A percentile compares a stretch with the other conserved stretches of the same genome.
Conservation (phyloP, 2,113 vertebrate species). For the Aplodontia rufa region DNA sequence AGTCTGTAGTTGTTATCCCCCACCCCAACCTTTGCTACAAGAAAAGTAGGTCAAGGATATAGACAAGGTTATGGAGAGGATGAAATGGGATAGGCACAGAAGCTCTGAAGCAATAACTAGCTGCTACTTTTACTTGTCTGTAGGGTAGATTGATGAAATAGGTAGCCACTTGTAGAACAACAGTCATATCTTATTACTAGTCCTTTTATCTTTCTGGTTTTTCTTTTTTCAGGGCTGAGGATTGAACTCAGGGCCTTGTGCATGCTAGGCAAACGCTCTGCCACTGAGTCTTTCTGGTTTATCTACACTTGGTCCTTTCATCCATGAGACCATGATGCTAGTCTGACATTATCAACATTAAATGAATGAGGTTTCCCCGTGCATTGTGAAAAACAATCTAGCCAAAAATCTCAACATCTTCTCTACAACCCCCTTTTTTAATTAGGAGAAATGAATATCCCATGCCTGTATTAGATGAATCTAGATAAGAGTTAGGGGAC, state of each 20-base stretch:
- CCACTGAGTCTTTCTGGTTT: not conserved
- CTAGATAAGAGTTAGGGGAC: not conserved
- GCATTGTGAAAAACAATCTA: not conserved
- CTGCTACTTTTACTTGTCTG: not conserved
- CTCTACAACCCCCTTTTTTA: slow-evolving; percentile 3
- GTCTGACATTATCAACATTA: slow-evolving; percentile 25
- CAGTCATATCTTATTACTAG: slow-evolving; percentile 36
- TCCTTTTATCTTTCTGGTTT: not conserved
- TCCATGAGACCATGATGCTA: not conserved
- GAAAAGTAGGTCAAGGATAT: slow-evolving; percentile 47
- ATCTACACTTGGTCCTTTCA: not conserved
- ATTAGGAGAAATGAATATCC: not conserved
- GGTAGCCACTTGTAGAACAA: slow-evolving; percentile 29
- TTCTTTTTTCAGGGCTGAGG: too few relatives aligned
- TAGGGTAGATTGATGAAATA: slow-evolving; percentile 28
- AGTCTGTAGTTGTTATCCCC: not conserved
- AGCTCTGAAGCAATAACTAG: slow-evolving; percentile 16
- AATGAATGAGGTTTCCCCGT: slow-evolving; percentile 27
- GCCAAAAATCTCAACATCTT: slow-evolving; percentile 24
- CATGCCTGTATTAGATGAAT: not conserved
- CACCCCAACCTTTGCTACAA: slow-evolving; percentile 11
- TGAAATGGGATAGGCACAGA: not conserved
- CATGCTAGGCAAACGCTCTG: too few relatives aligned
- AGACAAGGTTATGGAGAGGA: not conserved
- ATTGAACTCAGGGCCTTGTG: too few relatives aligned